Evolutionary conservation across 2,113 vertebrate species (phyloP).

Genomic region (Machaerirhynchus nigripectus): DNA sequence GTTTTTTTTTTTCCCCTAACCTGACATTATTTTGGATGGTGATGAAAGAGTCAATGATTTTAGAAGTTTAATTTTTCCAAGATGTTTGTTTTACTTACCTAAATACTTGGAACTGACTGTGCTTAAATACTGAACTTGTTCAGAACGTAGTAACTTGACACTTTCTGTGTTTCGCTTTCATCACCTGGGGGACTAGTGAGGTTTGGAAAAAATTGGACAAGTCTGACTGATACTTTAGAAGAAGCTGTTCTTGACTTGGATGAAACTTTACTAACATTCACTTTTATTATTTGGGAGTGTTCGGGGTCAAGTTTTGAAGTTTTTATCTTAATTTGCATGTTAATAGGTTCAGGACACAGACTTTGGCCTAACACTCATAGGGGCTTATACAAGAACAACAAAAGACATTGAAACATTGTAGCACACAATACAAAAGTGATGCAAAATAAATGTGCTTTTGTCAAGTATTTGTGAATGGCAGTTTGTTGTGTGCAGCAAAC

Average conservation of each 20-base stretch:
- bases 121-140: background rate
- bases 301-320: background rate
- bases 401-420: background rate
- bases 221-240: background rate
- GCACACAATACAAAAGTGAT: background rate
- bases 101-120: background rate
- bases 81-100: background rate
- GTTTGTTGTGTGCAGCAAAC: background rate
- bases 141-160: fast-evolving
- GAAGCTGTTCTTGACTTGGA: background rate
- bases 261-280: background rate
- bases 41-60: background rate
- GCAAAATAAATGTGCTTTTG: background rate
- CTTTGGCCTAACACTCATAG: background rate
- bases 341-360: background rate
- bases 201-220: background rate
- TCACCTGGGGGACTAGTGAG: background rate
- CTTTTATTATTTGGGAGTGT: background rate
- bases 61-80: background rate
- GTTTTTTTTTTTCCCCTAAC: background rate
- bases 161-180: background rate
- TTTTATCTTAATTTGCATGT: background rate
- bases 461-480: background rate
- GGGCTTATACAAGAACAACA: fast-evolving
- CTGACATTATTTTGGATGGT: fast-evolving